phyloP scores from a whole-genome alignment of 2,888 invertebrate species.

The Drosophila mercatorum region DNA sequence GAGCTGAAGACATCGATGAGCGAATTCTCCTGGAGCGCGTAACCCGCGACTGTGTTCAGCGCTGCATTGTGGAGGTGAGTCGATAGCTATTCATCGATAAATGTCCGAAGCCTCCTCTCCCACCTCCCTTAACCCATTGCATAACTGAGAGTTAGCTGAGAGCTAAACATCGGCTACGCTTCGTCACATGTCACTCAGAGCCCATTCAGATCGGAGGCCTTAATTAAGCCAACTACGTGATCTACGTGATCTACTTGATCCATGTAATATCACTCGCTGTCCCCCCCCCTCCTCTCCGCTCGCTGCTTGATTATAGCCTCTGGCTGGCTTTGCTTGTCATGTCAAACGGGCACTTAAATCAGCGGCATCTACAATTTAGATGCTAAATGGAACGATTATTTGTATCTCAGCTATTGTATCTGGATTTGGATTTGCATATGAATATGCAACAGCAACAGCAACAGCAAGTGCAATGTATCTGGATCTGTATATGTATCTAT shows the following conservation, averaged over 20 bases:
- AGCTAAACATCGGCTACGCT: background rate
- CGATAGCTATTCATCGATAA: background rate
- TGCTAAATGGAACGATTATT: conserved; percentile 17
- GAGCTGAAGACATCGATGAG: conserved; percentile 47
- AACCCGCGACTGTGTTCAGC: conserved; percentile 69
- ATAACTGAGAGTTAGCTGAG: background rate
- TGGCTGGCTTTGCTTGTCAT: conserved; percentile 37
- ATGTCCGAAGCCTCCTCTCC: too few relatives aligned
- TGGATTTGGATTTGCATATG: background rate
- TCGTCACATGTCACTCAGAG: conserved; percentile 12
- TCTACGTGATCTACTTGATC: background rate
- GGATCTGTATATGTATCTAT: background rate
- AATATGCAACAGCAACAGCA: background rate
- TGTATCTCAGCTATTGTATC: conserved; percentile 15
- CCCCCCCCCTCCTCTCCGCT: too few relatives aligned
- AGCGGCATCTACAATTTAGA: conserved; percentile 30
- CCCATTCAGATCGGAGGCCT: conserved; percentile 1
- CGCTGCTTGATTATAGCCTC: conserved; percentile 41
- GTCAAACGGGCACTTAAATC: conserved; percentile 49
- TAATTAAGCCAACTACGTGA: conserved; percentile 13
- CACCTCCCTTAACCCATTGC: too few relatives aligned
- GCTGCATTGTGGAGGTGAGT: conserved; percentile 73
- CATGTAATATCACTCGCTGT: background rate
- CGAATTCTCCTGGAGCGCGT: conserved; percentile 58
- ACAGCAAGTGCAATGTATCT: too few relatives aligned